Evolutionary conservation across 2,797 vertebrate genomes (phyloP), one percentile per base, ranked within the genome.

Genomic region (Falco cherrug): DNA sequence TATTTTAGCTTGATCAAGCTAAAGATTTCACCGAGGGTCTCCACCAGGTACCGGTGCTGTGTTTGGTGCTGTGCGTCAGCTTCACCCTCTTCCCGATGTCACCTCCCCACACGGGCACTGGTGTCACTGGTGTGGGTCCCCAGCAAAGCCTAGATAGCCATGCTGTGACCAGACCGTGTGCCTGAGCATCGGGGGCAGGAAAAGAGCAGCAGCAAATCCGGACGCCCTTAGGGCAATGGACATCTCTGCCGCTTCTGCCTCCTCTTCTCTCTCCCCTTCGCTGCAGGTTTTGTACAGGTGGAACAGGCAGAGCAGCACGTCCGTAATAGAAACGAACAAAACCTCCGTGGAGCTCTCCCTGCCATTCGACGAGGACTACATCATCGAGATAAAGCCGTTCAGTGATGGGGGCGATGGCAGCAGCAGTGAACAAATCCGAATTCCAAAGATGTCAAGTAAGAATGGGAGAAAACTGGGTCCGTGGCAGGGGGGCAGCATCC

Each of bases 321-420:
- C 98, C 8, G 97, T 99, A 43, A 99, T 99, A 93, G 99, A 99
- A 96, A 99, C 99, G 9, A 99, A 99, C 57, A 99, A 98, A 69
- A 99, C 99, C 35, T 99, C 99, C 0, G 99, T 99, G 95, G 99
- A 99, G 98, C 98, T 99, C 10, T 98, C 99, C 3, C 92, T 99
- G 90, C 99, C 99, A 19, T 98, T 98, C 3, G 98, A 99, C 10
- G 99, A 99, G 97, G 99, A 99, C 95, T 99, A 99, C 78, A 99
- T 99, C 93, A 98, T 99, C 67, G 99, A 99, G 98, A 99, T 99
- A 89, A 99, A 98, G 92, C 99, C 99, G 5, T 98, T 99, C 92
- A 99, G 99, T 18, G 99, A 99, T 39, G 99, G 99, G 57, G 99
- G 99, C 2, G 99, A 99, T 4, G 99, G 99, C 92, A 99, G 98